Conservation (phyloP, 2,888 invertebrate genomes). For the Thera obeliscata region DNA sequence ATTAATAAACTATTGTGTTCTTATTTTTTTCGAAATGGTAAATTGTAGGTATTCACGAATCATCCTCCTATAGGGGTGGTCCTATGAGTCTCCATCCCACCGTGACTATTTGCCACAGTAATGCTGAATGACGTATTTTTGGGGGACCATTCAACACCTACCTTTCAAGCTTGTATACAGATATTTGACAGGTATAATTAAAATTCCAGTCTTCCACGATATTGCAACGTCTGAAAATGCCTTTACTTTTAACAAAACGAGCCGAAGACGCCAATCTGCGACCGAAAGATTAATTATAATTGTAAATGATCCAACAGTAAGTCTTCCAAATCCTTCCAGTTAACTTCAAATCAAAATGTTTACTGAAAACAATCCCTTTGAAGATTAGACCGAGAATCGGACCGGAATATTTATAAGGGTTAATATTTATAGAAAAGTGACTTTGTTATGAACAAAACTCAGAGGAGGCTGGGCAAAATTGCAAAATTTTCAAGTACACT, state of each 20-base stretch:
- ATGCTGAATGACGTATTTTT: too few species aligned
- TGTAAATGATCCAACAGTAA: conserved; percentile 74
- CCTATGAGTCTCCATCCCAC: too few species aligned
- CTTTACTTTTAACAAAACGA: conserved; percentile 23
- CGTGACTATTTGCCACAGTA: too few species aligned
- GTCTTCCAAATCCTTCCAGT: conserved; percentile 69
- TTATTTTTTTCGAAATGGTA: too few species aligned
- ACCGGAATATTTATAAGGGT: conserved; percentile 77
- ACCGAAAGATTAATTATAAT: conserved; percentile 78
- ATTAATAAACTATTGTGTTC: too few species aligned
- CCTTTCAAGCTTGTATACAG: background rate
- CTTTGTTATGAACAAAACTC: conserved; percentile 50
- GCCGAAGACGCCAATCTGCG: conserved; percentile 66
- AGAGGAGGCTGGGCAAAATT: conserved; percentile 8
- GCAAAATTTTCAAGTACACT: background rate
- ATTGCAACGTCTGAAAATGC: conserved; percentile 15
- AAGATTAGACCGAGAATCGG: conserved; percentile 75
- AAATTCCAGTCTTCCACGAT: background rate
- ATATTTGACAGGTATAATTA: background rate
- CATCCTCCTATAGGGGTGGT: too few species aligned
- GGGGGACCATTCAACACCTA: too few species aligned
- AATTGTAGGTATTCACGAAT: too few species aligned
- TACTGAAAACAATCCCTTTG: conserved; percentile 80
- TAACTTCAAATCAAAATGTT: conserved; percentile 80
- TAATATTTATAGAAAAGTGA: conserved; percentile 51